Evolutionary conservation across 2,113 vertebrate genomes (phyloP).

Genomic region (Pluvialis apricaria): DNA sequence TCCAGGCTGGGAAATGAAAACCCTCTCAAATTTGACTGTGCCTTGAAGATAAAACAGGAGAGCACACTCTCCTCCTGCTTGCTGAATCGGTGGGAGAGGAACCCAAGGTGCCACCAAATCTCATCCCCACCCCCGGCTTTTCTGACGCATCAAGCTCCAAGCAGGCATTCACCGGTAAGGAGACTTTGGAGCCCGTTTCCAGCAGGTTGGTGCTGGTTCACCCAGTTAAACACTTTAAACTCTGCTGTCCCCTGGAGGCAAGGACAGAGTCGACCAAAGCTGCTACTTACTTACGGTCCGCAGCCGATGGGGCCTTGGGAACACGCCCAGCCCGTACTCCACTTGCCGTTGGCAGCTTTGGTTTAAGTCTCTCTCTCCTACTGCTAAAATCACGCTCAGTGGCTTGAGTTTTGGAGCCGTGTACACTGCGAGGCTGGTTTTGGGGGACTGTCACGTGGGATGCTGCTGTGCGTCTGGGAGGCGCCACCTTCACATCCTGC

Average conservation of each 20-base stretch:
- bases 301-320: not conserved
- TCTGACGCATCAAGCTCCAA: not conserved
- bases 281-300: constrained; percentile 64
- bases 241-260: not conserved
- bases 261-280: not conserved
- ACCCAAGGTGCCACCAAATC: not conserved
- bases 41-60: not conserved
- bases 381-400: not conserved
- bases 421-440: not conserved
- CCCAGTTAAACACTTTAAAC: not conserved
- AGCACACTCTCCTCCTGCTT: not conserved
- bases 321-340: not conserved
- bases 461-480: not conserved
- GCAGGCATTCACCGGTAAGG: fast-evolving
- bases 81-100: fast-evolving
- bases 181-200: not conserved
- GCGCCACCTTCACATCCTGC: not conserved
- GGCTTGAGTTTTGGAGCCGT: not conserved
- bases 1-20: not conserved
- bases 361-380: not conserved
- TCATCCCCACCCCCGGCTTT: not conserved
- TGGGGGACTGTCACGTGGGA: not conserved
- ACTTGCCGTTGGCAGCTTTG: fast-evolving
- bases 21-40: fast-evolving
- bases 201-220: not conserved